These are phyloP conservation scores for Drosophila borborema DNA, from an alignment of 2,888 invertebrate genomes.

Conservation along the genomic window DNA sequence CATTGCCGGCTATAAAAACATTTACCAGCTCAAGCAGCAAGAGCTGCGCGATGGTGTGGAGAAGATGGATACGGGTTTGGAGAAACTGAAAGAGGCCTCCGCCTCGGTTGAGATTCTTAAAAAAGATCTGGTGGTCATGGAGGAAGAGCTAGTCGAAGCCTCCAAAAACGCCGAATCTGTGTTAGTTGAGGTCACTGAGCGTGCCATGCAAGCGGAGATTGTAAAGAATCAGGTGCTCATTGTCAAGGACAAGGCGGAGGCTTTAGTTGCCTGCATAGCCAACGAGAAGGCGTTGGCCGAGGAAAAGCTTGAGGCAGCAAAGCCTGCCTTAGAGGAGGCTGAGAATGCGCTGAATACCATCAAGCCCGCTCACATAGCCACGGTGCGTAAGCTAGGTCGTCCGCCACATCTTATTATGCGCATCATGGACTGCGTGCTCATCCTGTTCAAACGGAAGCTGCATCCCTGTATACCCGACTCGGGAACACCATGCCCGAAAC, in stretches of 20 bases:
- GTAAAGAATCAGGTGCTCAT: constrained; percentile 98
- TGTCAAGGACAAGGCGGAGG: constrained; percentile 98
- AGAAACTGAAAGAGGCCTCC: constrained; percentile 97
- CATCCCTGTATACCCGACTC: constrained; percentile 94
- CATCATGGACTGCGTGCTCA: constrained; percentile 98
- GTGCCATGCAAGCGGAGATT: constrained; percentile 97
- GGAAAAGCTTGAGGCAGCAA: constrained; percentile 96
- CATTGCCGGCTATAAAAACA: constrained; percentile 97
- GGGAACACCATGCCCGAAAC: constrained; percentile 92
- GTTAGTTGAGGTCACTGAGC: constrained; percentile 94
- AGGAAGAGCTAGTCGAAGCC: constrained; percentile 95
- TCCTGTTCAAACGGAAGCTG: constrained; percentile 95
- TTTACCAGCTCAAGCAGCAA: constrained; percentile 94
- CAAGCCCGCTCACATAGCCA: constrained; percentile 97
- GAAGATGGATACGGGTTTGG: constrained; percentile 97
- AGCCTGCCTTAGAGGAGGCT: constrained; percentile 97
- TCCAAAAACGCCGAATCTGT: constrained; percentile 96
- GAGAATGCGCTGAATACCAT: constrained; percentile 98
- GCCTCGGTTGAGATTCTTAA: constrained; percentile 96
- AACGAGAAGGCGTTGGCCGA: constrained; percentile 96
- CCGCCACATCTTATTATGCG: constrained; percentile 99
- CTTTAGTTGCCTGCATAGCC: constrained; percentile 93
- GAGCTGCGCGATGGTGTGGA: constrained; percentile 95
- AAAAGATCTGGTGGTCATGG: constrained; percentile 96
- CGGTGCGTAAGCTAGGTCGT: constrained; percentile 96